A percentile compares a stretch with the other conserved stretches of the same genome.
phyloP scores from a whole-genome alignment of 2,797 vertebrate species.

The Lycodopsis pacificus region DNA sequence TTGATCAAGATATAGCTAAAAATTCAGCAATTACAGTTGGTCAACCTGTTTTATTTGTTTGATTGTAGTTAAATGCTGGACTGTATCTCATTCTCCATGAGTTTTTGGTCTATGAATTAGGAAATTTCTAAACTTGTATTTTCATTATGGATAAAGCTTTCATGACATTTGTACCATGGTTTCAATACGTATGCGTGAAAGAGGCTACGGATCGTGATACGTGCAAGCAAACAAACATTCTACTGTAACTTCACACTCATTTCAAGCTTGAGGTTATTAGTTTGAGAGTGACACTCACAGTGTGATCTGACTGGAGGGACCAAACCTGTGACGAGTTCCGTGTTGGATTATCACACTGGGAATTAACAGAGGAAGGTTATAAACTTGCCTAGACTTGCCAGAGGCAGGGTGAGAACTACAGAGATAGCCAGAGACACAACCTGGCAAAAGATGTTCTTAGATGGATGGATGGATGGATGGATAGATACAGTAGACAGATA shows the following conservation, averaged over 20 bases:
- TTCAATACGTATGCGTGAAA: not conserved
- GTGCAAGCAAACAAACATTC: slow-evolving; percentile 1
- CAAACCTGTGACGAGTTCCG: slow-evolving; percentile 54
- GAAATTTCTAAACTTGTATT: not conserved
- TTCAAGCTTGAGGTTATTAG: slow-evolving; percentile 23
- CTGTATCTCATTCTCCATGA: not conserved
- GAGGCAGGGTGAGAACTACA: slow-evolving; percentile 50
- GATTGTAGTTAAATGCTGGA: not conserved
- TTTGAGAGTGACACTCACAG: slow-evolving; percentile 26
- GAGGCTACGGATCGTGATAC: not conserved
- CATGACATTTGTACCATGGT: not conserved
- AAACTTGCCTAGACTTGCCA: slow-evolving; percentile 50
- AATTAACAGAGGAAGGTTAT: slow-evolving; percentile 60
- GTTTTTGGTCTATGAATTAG: not conserved
- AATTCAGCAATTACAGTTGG: not conserved
- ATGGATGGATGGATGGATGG: slow-evolving; percentile 7
- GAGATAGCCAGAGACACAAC: slow-evolving; percentile 31
- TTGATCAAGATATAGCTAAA: slow-evolving; percentile 52
- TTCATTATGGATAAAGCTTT: not conserved
- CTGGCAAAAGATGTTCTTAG: slow-evolving; percentile 24
- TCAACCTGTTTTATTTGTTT: not conserved
- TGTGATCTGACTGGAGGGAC: slow-evolving; percentile 53
- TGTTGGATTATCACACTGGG: slow-evolving; percentile 64
- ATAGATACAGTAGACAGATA: slow-evolving; percentile 27
- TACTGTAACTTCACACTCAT: slow-evolving; percentile 1